Evolutionary conservation across 2,797 vertebrate genomes (phyloP).

Genomic region (Choloepus didactylus): DNA sequence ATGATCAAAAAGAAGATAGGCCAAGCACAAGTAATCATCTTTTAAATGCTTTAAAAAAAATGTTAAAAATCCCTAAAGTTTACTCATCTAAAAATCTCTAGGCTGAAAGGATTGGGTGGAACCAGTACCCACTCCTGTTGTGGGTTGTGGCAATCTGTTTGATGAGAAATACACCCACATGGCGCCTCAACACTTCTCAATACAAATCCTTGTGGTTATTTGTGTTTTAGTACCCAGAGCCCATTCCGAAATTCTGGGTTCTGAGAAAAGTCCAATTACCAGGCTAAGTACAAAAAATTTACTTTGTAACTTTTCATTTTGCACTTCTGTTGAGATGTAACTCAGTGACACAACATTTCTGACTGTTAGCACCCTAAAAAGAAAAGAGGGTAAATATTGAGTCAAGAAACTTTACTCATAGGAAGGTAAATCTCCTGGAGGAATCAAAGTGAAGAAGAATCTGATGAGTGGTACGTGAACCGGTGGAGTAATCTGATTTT

Average conservation of each 20-base stretch:
- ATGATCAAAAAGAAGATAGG: not conserved
- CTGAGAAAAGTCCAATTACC: not conserved
- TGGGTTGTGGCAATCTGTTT: not conserved
- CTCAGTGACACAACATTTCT: not conserved
- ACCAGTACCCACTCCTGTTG: accelerated
- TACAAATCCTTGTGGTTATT: accelerated
- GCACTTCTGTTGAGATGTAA: not conserved
- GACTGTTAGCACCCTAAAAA: not conserved
- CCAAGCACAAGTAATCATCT: not conserved
- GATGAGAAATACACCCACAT: not conserved
- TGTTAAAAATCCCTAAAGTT: not conserved
- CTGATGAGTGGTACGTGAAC: not conserved
- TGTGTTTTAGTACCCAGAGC: not conserved
- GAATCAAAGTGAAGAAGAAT: not conserved
- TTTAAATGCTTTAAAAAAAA: not conserved
- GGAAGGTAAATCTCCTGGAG: not conserved
- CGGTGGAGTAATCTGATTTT: not conserved
- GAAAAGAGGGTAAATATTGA: not conserved
- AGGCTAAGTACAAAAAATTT: not conserved
- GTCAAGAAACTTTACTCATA: not conserved
- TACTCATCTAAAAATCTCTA: not conserved
- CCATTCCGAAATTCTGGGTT: not conserved
- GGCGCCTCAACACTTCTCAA: not conserved
- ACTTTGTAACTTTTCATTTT: not conserved
- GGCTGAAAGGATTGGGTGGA: not conserved